Evolutionary conservation across 2,888 invertebrate species (phyloP), one percentile per base, ranked within the genome.

Genomic region (Sarcophaga caerulescens): DNA sequence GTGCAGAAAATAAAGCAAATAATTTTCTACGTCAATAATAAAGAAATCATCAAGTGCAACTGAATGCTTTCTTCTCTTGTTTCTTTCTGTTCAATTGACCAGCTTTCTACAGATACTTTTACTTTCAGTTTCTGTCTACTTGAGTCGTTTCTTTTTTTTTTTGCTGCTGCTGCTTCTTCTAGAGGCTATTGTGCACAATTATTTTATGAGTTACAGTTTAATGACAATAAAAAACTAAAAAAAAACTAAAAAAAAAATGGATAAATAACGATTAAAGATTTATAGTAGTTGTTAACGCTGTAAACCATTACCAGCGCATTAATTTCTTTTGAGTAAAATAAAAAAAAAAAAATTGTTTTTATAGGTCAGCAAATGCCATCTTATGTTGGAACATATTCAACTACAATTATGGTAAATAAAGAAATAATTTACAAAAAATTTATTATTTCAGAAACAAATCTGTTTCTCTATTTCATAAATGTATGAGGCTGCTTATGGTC

Each of bases 1-100:
- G 14, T 12, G 3, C 3, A 52, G 52, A 52, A 52, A 52, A 52
- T 17, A 73, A 65, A 0, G 0, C 14, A 17, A 45, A 45, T 44
- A 60, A 47, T 75, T 81, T 75, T 81, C n/a, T 62, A 8, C 21
- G n/a, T 35, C 21, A 75, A 21, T 10, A 81, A 52, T 17, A 75
- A 69, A 57, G 62, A 85, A 79, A 80, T 85, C 76, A 68, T 68
- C 68, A 73, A 77, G 76, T 83, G 84, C 80, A 76, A 76, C 83
- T 79, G 65, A 76, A 21, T 45, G 68, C 59, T 82, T 82, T 77
- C 62, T 25, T 45, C 17, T n/a, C 25, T 62, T 35, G 66, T 47
- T 47, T 45, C 3, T 12, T 60, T 44, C 21, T 19, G 45, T 52
- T 75, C 35, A 81, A 66, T 68, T 77, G 71, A 47, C 47, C 57